These are phyloP conservation scores for Limanda limanda DNA, from an alignment of 2,113 vertebrate genomes.

Conservation along the genomic window DNA sequence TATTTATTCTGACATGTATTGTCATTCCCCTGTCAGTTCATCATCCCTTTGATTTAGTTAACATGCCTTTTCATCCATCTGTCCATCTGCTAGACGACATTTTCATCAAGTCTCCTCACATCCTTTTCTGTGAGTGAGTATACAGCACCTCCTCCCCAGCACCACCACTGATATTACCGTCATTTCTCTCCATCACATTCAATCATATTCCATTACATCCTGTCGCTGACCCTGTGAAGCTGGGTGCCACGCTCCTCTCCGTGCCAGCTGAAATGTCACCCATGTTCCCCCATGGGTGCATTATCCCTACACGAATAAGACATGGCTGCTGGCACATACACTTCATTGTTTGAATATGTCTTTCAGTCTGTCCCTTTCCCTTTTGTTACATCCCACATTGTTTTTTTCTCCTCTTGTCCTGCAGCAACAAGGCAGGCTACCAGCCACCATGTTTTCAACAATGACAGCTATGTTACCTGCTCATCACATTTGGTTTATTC, in stretches of 20 bases:
- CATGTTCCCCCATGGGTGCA: constrained; percentile 13
- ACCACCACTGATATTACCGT: constrained; percentile 35
- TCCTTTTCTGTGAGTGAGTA: constrained; percentile 18
- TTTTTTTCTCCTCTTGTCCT: background rate
- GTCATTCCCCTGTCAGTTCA: constrained; percentile 6
- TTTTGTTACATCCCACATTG: background rate
- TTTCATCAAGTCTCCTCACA: constrained; percentile 32
- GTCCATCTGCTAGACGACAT: background rate
- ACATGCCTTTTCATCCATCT: background rate
- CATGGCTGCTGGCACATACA: constrained; percentile 19
- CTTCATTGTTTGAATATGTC: constrained; percentile 11
- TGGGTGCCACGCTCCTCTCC: constrained; percentile 21
- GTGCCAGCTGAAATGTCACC: constrained; percentile 56
- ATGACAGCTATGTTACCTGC: constrained; percentile 27
- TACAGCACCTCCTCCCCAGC: background rate
- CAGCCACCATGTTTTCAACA: constrained; percentile 28
- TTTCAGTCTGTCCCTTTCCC: background rate
- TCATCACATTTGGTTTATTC: constrained; percentile 33
- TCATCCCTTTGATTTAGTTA: constrained; percentile 11
- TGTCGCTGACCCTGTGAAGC: constrained; percentile 42
- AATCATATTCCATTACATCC: constrained; percentile 61
- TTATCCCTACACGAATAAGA: constrained; percentile 32
- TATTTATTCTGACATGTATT: background rate
- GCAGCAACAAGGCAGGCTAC: background rate
- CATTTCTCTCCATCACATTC: constrained; percentile 55